These are phyloP conservation scores for Flexamia atlantica DNA, from an alignment of 2,888 invertebrate genomes.

Conservation along the genomic window DNA sequence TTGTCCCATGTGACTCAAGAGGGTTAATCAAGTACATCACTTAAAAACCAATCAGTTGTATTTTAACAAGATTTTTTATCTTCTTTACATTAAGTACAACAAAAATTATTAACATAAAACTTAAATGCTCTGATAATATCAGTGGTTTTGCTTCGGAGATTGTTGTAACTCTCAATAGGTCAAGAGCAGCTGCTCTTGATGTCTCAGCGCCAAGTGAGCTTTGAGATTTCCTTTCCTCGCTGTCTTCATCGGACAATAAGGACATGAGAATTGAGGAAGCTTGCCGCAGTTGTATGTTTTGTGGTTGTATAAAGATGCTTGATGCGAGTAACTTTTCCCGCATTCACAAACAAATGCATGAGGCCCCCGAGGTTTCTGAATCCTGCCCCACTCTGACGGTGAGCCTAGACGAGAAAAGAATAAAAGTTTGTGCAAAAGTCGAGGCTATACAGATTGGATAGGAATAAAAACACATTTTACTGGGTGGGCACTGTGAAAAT, in stretches of 20 bases:
- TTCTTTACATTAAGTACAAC: too few species aligned
- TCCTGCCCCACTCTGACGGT: neutral
- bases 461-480: too few species aligned
- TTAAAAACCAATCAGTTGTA: too few species aligned
- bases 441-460: too few species aligned
- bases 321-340: slow-evolving; percentile 72
- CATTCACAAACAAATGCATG: slow-evolving; percentile 67
- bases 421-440: neutral
- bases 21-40: too few species aligned
- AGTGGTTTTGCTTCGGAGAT: neutral
- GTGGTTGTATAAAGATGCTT: slow-evolving; percentile 71
- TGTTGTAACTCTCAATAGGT: neutral
- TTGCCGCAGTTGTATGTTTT: slow-evolving; percentile 73
- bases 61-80: too few species aligned
- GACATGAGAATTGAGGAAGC: slow-evolving; percentile 73
- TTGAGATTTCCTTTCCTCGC: slow-evolving; percentile 61
- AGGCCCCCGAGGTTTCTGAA: neutral
- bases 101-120: too few species aligned
- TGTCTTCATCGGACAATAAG: slow-evolving; percentile 72
- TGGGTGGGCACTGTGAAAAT: too few species aligned
- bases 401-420: neutral
- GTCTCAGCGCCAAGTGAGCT: slow-evolving; percentile 57
- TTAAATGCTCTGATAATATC: too few species aligned
- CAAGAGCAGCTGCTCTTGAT: slow-evolving; percentile 19
- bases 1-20: too few species aligned